These are phyloP conservation scores for Smutsia temminckii DNA, from an alignment of 2,797 vertebrate species.

Conservation along the genomic window DNA sequence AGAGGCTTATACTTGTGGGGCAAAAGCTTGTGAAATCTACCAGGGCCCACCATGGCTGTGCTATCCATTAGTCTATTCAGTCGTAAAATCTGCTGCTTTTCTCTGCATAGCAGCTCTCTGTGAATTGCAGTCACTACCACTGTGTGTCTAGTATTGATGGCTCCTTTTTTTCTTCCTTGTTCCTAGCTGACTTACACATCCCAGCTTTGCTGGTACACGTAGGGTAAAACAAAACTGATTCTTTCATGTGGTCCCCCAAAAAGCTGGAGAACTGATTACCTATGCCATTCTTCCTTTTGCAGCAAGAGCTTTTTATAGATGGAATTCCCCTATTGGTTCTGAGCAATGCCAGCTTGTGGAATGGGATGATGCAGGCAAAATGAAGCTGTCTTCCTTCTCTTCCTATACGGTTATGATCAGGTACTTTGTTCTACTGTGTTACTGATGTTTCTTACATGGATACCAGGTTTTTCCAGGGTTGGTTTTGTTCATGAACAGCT, in stretches of 20 bases:
- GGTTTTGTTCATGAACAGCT: background rate
- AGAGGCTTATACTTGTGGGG: background rate
- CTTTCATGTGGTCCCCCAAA: background rate
- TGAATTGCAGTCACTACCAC: background rate
- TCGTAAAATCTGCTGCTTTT: background rate
- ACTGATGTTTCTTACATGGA: background rate
- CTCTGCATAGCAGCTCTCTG: background rate
- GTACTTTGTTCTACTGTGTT: background rate
- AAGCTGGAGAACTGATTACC: background rate
- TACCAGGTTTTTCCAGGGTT: background rate
- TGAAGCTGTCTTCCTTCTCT: background rate
- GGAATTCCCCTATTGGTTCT: background rate
- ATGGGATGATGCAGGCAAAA: background rate
- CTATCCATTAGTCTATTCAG: background rate
- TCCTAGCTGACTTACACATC: no score
- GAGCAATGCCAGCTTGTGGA: background rate
- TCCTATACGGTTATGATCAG: background rate
- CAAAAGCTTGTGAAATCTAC: no score
- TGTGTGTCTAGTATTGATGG: background rate
- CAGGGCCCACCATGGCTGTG: accelerated
- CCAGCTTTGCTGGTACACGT: background rate
- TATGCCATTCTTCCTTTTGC: background rate
- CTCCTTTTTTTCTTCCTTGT: background rate
- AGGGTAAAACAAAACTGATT: background rate
- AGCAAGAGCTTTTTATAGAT: background rate